Evolutionary conservation across 2,888 invertebrate genomes (phyloP).

Genomic region (Elmis aenea): DNA sequence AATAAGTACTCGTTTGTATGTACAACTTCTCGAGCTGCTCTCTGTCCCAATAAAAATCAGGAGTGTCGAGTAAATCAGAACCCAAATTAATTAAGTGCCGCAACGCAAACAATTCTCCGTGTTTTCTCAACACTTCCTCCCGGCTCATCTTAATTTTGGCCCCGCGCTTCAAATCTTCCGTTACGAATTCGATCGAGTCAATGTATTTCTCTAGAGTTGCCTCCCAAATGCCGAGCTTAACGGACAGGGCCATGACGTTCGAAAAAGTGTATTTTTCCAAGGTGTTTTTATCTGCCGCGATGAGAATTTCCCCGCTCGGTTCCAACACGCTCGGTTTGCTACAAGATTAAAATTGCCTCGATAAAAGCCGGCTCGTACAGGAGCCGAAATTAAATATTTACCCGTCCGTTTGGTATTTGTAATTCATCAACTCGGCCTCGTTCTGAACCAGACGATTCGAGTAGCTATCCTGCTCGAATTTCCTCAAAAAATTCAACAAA

Average conservation of each 20-base stretch:
- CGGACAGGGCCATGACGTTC: constrained; percentile 88
- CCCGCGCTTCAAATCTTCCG: constrained; percentile 73
- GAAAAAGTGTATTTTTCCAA: constrained; percentile 92
- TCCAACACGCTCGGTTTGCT: constrained; percentile 36
- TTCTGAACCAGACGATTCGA: constrained; percentile 61
- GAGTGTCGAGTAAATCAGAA: constrained; percentile 89
- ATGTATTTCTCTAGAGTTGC: constrained; percentile 77
- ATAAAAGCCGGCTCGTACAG: neutral
- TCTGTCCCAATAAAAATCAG: constrained; percentile 98
- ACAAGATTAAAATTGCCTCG: constrained; percentile 5
- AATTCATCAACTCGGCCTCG: constrained; percentile 82
- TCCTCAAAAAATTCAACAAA: constrained; percentile 67
- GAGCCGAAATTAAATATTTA: constrained; percentile 40
- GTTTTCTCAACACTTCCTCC: constrained; percentile 68
- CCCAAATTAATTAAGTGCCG: constrained; percentile 88
- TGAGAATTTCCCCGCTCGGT: constrained; percentile 37
- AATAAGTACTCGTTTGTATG: constrained; percentile 74
- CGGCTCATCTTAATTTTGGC: constrained; percentile 64
- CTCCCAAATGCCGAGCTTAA: constrained; percentile 94
- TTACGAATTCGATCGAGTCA: constrained; percentile 75
- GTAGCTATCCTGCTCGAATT: constrained; percentile 67
- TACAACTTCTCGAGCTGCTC: constrained; percentile 84
- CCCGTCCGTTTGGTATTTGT: constrained; percentile 59
- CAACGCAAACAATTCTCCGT: constrained; percentile 84
- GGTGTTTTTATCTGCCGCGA: constrained; percentile 42